phyloP scores from a whole-genome alignment of 2,888 invertebrate genomes.

The Stegophylla sp. region DNA sequence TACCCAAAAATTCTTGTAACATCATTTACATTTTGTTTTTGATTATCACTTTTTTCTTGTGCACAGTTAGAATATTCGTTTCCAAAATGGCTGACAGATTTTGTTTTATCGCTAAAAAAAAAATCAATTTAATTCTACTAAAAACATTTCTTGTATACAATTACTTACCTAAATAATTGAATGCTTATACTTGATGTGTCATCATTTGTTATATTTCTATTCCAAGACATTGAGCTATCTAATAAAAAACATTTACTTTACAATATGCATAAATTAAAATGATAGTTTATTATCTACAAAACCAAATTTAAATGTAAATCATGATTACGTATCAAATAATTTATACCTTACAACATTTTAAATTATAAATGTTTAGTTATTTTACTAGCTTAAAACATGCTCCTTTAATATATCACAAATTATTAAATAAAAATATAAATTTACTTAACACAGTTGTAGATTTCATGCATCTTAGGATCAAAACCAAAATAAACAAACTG shows the following conservation, averaged over 20 bases:
- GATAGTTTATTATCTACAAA: no score
- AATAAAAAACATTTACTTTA: background rate
- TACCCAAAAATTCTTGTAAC: constrained; percentile 30
- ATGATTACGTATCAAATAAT: background rate
- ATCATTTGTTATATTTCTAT: constrained; percentile 54
- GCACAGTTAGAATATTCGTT: constrained; percentile 15
- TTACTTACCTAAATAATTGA: constrained; percentile 49
- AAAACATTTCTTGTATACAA: no score
- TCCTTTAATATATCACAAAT: no score
- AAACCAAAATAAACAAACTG: no score
- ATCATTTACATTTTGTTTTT: constrained; percentile 23
- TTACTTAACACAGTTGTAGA: background rate
- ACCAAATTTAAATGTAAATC: background rate
- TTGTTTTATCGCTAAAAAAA: constrained; percentile 36
- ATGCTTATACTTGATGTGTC: constrained; percentile 57
- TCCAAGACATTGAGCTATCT: constrained; percentile 54
- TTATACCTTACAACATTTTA: background rate
- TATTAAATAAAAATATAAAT: no score
- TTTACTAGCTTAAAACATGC: no score
- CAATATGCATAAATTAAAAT: no score
- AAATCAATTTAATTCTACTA: background rate
- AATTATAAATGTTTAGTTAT: background rate
- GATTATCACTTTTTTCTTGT: constrained; percentile 18
- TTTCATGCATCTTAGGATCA: background rate
- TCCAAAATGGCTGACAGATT: constrained; percentile 23